Evolutionary conservation across 2,888 invertebrate genomes (phyloP).

Genomic region (Trisateles emortualis): DNA sequence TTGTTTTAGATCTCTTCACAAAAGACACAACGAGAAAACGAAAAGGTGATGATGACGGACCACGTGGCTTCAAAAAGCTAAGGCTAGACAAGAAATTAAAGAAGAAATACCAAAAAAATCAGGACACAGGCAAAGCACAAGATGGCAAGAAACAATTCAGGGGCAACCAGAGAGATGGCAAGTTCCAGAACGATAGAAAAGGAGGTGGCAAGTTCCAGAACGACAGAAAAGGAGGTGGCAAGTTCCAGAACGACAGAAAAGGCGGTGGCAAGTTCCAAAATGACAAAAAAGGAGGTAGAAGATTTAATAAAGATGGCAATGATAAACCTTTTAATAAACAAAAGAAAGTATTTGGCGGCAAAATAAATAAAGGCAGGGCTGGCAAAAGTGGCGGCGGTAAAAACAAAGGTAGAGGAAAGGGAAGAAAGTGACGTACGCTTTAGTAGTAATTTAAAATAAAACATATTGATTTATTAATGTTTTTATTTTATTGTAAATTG

Average conservation of each 20-base stretch:
- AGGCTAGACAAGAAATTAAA: slow-evolving; percentile 75
- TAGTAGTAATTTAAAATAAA: not conserved
- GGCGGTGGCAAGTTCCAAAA: slow-evolving; percentile 45
- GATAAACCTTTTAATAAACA: slow-evolving; percentile 57
- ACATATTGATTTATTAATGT: slow-evolving; percentile 1
- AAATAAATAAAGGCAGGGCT: slow-evolving; percentile 69
- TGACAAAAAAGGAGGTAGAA: slow-evolving; percentile 46
- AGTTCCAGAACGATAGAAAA: slow-evolving; percentile 46
- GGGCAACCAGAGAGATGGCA: slow-evolving; percentile 46
- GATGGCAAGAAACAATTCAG: slow-evolving; percentile 55
- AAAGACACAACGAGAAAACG: slow-evolving; percentile 68
- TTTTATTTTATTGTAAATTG: not conserved
- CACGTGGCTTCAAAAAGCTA: slow-evolving; percentile 80
- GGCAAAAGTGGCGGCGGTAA: slow-evolving; percentile 54
- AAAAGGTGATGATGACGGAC: slow-evolving; percentile 67
- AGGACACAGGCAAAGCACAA: slow-evolving; percentile 43
- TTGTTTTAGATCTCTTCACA: slow-evolving; percentile 71
- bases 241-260: slow-evolving; percentile 33
- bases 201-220: slow-evolving; percentile 42
- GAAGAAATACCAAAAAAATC: slow-evolving; percentile 70
- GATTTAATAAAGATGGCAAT: slow-evolving; percentile 48
- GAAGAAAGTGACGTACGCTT: slow-evolving; percentile 35
- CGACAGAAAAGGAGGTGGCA: slow-evolving; percentile 35
- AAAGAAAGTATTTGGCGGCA: slow-evolving; percentile 76
- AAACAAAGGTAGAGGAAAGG: slow-evolving; percentile 62